Evolutionary conservation across 2,888 invertebrate species (phyloP).

Genomic region (Therioaphis trifolii): DNA sequence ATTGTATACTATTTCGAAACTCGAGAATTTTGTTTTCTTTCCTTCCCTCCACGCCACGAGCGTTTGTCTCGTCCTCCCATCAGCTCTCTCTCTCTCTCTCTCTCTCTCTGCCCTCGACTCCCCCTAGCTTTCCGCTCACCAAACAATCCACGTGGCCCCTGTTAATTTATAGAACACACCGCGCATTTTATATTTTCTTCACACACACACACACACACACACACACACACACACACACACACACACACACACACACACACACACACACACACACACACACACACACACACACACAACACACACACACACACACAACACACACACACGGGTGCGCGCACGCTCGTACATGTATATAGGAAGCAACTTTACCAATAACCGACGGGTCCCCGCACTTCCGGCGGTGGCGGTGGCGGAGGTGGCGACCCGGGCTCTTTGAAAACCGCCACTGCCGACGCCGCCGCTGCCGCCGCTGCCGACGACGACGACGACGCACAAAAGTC

Average conservation of each 20-base stretch:
- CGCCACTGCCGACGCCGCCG: not conserved
- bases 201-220: too few relatives aligned
- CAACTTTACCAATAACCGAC: slow-evolving; percentile 58
- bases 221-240: too few relatives aligned
- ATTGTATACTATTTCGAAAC: not conserved
- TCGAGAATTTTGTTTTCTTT: slow-evolving; percentile 13
- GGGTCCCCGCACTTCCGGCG: slow-evolving; percentile 49
- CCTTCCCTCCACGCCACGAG: too few relatives aligned
- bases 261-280: too few relatives aligned
- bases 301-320: not conserved
- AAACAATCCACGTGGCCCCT: too few relatives aligned
- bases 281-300: too few relatives aligned
- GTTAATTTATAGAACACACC: slow-evolving; percentile 54
- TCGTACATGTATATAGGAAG: slow-evolving; percentile 5
- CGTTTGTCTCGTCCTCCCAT: too few relatives aligned
- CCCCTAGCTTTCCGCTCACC: too few relatives aligned
- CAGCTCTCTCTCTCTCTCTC: not conserved
- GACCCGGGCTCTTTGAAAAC: slow-evolving; percentile 28
- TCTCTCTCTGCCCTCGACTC: not conserved
- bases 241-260: too few relatives aligned
- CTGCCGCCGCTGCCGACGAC: not conserved
- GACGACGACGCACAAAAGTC: slow-evolving; percentile 29
- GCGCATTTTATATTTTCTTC: slow-evolving; percentile 50
- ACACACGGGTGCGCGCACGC: not conserved
- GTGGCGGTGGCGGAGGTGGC: not conserved